Base-by-base conservation (phyloP, 2,888 invertebrate species). In the Barypeithes pellucidus region DNA sequence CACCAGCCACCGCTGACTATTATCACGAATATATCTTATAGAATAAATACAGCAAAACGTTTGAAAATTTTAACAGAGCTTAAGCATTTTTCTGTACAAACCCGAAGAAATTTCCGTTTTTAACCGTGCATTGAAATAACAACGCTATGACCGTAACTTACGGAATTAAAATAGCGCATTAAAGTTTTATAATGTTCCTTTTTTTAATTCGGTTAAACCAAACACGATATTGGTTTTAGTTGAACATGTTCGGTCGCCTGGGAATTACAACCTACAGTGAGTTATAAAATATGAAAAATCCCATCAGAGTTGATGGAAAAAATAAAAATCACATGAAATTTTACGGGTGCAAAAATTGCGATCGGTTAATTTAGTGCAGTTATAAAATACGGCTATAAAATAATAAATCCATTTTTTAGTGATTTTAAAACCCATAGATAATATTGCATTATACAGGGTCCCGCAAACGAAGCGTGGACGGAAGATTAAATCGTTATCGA, bases 271-370 rank as follows among this genome's bases (percentile, higher is more conserved):
- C 61, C 43, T 45, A 43, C 45, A 24, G 2, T 29, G 29, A 14
- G 16, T 61, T 22, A 43, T 61, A 61, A 61, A 61, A 61, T 61
- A 61, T 43, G 61, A 61, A 61, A 45, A 61, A 41, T 45, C 45
- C 45, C 61, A 45, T 61, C 29, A 61, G 45, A 29, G 22, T n/a
- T 29, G 29, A 43, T 61, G 43, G 29, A 61, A 61, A 61, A 61
- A 43, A 29, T 43, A 43, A 61, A 45, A 61, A 61, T 29, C 61
- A 22, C 16, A 61, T 43, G 43, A 61, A 20, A 43, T 61, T 61
- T 33, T 61, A 61, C 29, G 61, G 24, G 24, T 61, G 12, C 43
- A 16, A 24, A 24, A 43, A 61, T 16, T 11, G 24, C 24, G 14
- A 41, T 43, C 24, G 45, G 61, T 14, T 45, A 61, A 22, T 61